Base-by-base conservation (phyloP, 2,797 vertebrate species). In the Macropodus opercularis region DNA sequence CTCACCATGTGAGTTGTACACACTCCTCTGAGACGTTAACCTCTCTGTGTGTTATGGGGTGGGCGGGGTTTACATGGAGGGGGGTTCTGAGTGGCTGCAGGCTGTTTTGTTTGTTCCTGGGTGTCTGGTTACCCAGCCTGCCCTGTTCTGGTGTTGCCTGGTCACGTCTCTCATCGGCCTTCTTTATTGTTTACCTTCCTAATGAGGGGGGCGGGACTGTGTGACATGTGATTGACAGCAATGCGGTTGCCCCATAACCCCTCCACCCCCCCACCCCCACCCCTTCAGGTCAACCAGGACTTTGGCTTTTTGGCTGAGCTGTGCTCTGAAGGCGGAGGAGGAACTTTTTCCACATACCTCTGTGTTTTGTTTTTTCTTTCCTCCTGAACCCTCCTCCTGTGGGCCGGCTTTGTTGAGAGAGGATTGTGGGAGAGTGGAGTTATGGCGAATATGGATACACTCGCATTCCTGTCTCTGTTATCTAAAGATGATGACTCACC, bases 171-270 rank as follows among this genome's bases (percentile, higher is more conserved):
- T 94, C 95, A 93, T 94, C 91, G 93, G 91, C 91, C 92, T 93
- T 92, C 84, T 92, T 95, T 94, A 97, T 96, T 98, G 96, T 98
- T 98, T 96, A 97, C 95, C 94, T 96, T 96, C 95, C 91, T 98
- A 98, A 98, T 95, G 96, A 98, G 95, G 94, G 94, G 93, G 97
- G 97, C 93, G 95, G 95, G 92, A 90, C 93, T 83, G 87, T 83
- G 82, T 53, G 76, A 60, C 69, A 48, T 73, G 87, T 97, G 97
- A 98, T 90, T 96, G 96, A 96, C 95, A 95, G 94, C 90, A 87
- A 87, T 90, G 91, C 87, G 91, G 90, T 87, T 87, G 81, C 69
- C 65, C 80, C 75, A 54, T 15, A n/a, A 13, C 85, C 61, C 52
- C 73, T 62, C 59, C 63, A 44, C 90, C 87, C 79, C 86, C 38